A percentile compares a stretch with the other conserved stretches of the same genome.
phyloP scores from a whole-genome alignment of 2,113 vertebrate genomes.

The Crotalus horridus region DNA sequence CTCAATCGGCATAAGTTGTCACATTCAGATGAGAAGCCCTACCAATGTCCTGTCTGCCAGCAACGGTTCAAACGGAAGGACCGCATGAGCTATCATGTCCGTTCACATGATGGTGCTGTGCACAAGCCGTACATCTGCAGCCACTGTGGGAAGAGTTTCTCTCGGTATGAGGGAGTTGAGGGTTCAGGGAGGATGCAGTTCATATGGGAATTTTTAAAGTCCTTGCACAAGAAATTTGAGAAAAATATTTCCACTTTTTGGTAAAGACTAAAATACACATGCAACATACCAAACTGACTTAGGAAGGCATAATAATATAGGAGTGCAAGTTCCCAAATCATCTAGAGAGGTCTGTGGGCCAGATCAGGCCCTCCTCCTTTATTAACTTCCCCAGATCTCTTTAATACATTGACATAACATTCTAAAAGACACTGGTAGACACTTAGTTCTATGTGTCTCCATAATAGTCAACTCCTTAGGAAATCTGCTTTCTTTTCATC shows the following conservation, averaged over 20 bases:
- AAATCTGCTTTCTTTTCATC: neutral
- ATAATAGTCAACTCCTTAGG: neutral
- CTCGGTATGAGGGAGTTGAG: constrained; percentile 72
- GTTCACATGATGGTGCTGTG: constrained; percentile 88
- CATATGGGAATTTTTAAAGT: neutral
- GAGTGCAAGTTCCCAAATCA: neutral
- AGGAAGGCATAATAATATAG: neutral
- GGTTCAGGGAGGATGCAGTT: neutral
- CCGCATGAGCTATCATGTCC: constrained; percentile 92
- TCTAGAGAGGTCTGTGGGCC: neutral
- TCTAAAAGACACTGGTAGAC: neutral
- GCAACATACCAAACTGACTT: neutral
- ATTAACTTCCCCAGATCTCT: neutral
- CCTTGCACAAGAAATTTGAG: neutral
- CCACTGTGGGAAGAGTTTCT: constrained; percentile 90
- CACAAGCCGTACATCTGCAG: constrained; percentile 90
- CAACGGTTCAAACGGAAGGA: constrained; percentile 94
- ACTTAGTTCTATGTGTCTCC: neutral
- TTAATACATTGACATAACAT: neutral
- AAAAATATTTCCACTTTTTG: neutral
- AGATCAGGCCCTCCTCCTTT: neutral
- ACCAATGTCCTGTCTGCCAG: constrained; percentile 90
- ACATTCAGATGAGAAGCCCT: constrained; percentile 92
- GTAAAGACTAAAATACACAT: neutral
- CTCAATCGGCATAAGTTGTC: constrained; percentile 90